Percentiles rank a stretch among this genome's conserved stretches.
Conservation (phyloP, 1,140 invertebrate species). For the Matsumurasca onukii region DNA sequence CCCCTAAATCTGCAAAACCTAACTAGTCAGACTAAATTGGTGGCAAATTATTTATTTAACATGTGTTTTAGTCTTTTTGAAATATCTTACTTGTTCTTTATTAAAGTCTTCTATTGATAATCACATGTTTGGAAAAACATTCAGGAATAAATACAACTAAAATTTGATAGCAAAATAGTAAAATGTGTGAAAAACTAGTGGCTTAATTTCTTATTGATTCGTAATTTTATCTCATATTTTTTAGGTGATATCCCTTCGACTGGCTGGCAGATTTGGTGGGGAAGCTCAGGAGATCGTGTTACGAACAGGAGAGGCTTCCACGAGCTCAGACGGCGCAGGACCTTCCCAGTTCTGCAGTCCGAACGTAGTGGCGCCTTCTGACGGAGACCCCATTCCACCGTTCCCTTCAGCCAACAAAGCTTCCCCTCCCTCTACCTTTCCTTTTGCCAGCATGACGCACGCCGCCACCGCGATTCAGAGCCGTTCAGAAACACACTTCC, state of each 20-base stretch:
- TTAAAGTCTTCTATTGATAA: too few relatives aligned
- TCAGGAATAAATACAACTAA: too few relatives aligned
- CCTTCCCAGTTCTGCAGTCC: constrained; percentile 68
- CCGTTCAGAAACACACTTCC: constrained; percentile 45
- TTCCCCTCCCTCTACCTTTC: constrained; percentile 57
- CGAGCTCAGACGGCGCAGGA: constrained; percentile 37
- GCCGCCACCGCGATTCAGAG: constrained; percentile 63
- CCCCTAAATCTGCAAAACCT: too few relatives aligned
- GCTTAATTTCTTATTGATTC: too few relatives aligned
- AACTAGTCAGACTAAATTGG: too few relatives aligned
- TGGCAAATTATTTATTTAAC: too few relatives aligned
- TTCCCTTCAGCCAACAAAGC: constrained; percentile 45
- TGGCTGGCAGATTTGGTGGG: constrained; percentile 71
- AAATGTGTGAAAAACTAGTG: too few relatives aligned
- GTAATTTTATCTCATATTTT: too few relatives aligned
- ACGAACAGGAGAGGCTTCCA: constrained; percentile 58
- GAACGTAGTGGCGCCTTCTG: constrained; percentile 69
- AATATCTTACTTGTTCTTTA: too few relatives aligned
- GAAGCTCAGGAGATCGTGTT: constrained; percentile 76
- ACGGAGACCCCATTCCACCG: constrained; percentile 55
- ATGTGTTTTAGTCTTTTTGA: too few relatives aligned
- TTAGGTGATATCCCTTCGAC: constrained; percentile 79
- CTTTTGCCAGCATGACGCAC: constrained; percentile 89
- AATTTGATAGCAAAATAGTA: too few relatives aligned
- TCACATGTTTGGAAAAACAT: too few relatives aligned